Evolutionary conservation across 1,140 invertebrate species (phyloP).

Genomic region (Yoshiicerus persimilis): DNA sequence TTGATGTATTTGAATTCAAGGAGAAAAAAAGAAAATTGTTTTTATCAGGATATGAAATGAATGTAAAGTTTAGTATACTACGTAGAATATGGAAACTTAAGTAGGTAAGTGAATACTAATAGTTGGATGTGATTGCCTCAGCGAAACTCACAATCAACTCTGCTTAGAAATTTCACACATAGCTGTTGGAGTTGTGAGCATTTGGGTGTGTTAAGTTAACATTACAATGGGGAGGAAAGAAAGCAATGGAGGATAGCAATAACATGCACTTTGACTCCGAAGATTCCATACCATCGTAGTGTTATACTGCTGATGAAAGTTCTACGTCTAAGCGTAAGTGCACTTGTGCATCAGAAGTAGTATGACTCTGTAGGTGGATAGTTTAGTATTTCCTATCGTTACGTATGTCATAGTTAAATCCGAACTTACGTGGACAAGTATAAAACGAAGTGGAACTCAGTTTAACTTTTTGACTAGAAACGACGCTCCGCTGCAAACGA

Average conservation of each 20-base stretch:
- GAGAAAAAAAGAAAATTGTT: neutral
- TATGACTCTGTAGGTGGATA: neutral
- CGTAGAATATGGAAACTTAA: neutral
- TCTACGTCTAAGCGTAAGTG: constrained; percentile 6
- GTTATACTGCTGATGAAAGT: constrained; percentile 4
- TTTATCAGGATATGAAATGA: too few relatives aligned
- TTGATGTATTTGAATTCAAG: neutral
- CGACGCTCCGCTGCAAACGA: neutral
- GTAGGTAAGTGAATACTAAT: neutral
- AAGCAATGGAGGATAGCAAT: neutral
- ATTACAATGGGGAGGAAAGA: neutral
- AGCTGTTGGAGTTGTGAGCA: neutral
- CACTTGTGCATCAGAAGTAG: constrained; percentile 13
- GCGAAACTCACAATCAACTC: neutral
- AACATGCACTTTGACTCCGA: constrained; percentile 7
- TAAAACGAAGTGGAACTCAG: neutral
- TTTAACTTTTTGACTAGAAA: neutral
- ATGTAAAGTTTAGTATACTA: neutral
- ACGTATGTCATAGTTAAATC: constrained; percentile 11
- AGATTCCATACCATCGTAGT: constrained; percentile 15
- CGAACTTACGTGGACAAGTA: constrained; percentile 22
- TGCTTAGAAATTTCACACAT: neutral
- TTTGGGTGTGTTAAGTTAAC: neutral
- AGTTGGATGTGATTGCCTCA: neutral
- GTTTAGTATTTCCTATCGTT: constrained; percentile 13